Evolutionary conservation across 1,140 invertebrate species (phyloP), one percentile per base, ranked within the genome.

Genomic region (Trichoplusia ni): DNA sequence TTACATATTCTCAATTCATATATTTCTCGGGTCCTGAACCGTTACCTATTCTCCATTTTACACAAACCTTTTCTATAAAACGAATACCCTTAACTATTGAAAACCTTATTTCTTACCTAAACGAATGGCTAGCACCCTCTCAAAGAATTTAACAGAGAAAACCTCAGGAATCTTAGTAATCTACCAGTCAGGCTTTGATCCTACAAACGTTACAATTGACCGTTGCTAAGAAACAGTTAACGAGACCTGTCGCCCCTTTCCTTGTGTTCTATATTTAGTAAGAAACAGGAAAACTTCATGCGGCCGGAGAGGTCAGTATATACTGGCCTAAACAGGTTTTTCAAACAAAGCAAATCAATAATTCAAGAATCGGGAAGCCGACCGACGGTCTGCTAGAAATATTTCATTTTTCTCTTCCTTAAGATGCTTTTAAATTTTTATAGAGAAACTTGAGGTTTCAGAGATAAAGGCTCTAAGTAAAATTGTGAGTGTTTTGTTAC

Each of bases 271-370:
- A 21, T 38, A 21, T 31, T 21, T 49, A 25, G 23, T 44, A 19
- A 13, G 14, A 38, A 4, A 14, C 23, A 58, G 37, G 58, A 33
- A n/a, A 35, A 16, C 7, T 13, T 16, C 31, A 56, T 44, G 27
- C 13, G n/a, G 8, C 8, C 4, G 0, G n/a, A 46, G 11, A 31
- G 56, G 19, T 67, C 58, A 61, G 35, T 11, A 40, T 51, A 42
- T 9, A 31, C 7, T 51, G 60, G 42, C 51, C 42, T 9, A 25
- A 27, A 58, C 49, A 44, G 27, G 63, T 56, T 62, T 63, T 47
- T 66, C 49, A 60, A 54, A 72, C 70, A 72, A 68, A 69, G 58
- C 70, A 69, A 64, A 72, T 72, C 62, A 69, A 72, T 72, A 69
- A 72, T 66, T 72, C 66, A 66, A 64, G 66, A 62, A 54, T 60